A percentile compares a stretch with the other conserved stretches of the same genome.
phyloP scores from a whole-genome alignment of 2,797 vertebrate genomes.

The Eupleurogrammus muticus region DNA sequence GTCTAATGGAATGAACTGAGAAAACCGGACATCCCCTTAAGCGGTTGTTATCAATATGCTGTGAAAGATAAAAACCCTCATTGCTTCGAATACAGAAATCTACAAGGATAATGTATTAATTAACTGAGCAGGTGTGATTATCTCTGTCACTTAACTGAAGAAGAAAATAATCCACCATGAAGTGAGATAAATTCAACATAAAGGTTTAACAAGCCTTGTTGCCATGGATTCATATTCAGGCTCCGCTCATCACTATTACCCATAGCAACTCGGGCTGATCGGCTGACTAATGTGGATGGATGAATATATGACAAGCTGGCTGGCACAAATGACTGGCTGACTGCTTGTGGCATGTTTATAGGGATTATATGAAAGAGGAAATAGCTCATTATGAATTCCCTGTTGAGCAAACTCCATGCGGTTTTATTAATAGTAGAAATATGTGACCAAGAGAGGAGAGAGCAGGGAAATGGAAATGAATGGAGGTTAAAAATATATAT shows the following conservation, averaged over 20 bases:
- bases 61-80: background rate
- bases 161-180: background rate
- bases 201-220: slow-evolving; percentile 66
- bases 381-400: slow-evolving; percentile 58
- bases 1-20: background rate
- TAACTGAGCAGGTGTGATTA: background rate
- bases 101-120: background rate
- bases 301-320: slow-evolving; percentile 60
- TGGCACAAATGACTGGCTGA: slow-evolving; percentile 47
- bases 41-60: background rate
- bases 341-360: slow-evolving; percentile 56
- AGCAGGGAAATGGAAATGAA: slow-evolving; percentile 4
- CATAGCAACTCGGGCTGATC: slow-evolving; percentile 64
- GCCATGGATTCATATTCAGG: slow-evolving; percentile 65
- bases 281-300: slow-evolving; percentile 60
- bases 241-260: slow-evolving; percentile 55
- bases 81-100: background rate
- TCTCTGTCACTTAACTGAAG: background rate
- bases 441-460: background rate
- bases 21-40: background rate
- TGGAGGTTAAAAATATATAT: slow-evolving; percentile 7
- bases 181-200: slow-evolving; percentile 31
- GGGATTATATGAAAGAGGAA: slow-evolving; percentile 60
- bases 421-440: slow-evolving; percentile 39
- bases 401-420: slow-evolving; percentile 24